Conservation (phyloP, 53 echinoderm and acorn worm genomes). For the Echinometra lucunter region DNA sequence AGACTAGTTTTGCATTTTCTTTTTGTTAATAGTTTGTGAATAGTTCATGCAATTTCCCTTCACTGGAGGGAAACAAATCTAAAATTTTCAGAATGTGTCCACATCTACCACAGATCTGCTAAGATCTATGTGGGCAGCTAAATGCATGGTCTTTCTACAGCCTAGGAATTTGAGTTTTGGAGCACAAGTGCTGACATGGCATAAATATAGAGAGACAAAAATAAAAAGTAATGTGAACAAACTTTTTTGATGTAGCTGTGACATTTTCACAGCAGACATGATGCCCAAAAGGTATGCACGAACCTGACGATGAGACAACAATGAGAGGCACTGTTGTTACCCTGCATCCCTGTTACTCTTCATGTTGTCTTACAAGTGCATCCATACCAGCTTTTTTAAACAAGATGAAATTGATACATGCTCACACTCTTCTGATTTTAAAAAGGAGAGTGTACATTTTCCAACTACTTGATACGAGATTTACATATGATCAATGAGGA, state of each 20-base stretch:
- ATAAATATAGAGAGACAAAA: not conserved
- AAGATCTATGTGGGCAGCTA: too few species aligned
- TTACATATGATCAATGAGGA: too few species aligned
- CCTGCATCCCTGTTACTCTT: not conserved
- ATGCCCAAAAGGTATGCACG: slow-evolving; percentile 45
- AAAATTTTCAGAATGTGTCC: not conserved
- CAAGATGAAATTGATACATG: not conserved
- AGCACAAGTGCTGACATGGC: too few species aligned
- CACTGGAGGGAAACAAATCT: not conserved
- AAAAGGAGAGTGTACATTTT: too few species aligned
- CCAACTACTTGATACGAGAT: too few species aligned
- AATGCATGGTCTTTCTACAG: too few species aligned
- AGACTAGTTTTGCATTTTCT: not conserved
- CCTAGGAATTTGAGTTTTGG: too few species aligned
- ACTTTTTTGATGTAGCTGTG: not conserved
- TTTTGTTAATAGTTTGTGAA: not conserved
- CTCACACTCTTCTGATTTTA: too few species aligned
- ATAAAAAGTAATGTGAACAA: not conserved
- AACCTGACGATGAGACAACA: not conserved
- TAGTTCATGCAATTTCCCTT: not conserved
- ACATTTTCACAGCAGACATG: slow-evolving; percentile 18
- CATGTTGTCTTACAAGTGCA: not conserved
- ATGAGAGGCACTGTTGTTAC: not conserved
- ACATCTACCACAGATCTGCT: not conserved
- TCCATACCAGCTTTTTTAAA: not conserved